phyloP scores from a whole-genome alignment of 23 tunicate genomes.

The Clavelina lepadiformis region DNA sequence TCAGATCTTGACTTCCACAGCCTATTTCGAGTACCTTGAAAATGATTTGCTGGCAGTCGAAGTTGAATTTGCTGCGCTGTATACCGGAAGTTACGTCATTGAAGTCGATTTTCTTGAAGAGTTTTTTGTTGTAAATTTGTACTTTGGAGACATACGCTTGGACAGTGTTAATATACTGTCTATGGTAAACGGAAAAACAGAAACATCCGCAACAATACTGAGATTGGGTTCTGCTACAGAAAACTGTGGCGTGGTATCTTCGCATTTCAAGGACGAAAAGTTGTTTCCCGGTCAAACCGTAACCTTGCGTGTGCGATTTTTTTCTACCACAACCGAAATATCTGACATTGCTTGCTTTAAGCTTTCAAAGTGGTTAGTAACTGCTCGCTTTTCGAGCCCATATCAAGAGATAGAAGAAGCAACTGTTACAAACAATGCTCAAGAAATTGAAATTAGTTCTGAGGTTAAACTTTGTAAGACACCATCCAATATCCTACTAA shows the following conservation, averaged over 20 bases:
- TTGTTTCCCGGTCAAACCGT: no score
- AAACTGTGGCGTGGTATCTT: no score
- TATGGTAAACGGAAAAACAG: no score
- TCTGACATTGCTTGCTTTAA: slow-evolving; percentile 2
- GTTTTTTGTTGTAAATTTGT: neutral
- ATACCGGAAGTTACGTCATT: neutral
- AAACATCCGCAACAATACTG: no score
- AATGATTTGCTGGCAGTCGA: neutral
- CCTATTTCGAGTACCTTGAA: neutral
- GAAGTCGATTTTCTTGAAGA: neutral
- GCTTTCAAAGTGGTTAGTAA: neutral
- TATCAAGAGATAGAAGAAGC: neutral
- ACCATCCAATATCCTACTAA: neutral
- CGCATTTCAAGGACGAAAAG: no score
- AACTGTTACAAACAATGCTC: neutral
- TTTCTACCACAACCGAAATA: slow-evolving; percentile 3
- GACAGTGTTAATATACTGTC: no score
- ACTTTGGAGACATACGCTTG: slow-evolving; percentile 15
- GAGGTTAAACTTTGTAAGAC: neutral
- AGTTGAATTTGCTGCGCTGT: neutral
- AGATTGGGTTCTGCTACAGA: no score
- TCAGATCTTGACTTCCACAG: slow-evolving; percentile 3
- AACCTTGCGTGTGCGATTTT: no score
- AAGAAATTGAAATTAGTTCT: neutral
- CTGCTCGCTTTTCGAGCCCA: neutral